Evolutionary conservation across 2,113 vertebrate genomes (phyloP), one percentile per base, ranked within the genome.

Genomic region (Amia ocellicauda): DNA sequence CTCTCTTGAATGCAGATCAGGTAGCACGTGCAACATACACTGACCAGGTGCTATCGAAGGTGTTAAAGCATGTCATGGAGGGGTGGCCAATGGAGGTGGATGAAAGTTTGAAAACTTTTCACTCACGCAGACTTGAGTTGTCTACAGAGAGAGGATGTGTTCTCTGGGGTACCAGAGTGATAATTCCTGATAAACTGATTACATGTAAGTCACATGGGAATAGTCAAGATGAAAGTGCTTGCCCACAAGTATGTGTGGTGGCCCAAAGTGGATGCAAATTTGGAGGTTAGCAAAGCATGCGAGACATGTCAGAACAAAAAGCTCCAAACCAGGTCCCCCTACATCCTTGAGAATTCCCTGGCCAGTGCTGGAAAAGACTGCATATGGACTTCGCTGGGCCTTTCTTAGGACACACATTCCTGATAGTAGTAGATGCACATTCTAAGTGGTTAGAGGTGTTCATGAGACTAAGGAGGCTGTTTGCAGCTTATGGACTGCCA

Each of bases 401-500:
- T 3, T 58, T 36, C 27, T 2, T 58, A 3, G 9, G 27, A 9
- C 22, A 58, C 31, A 40, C 17, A 1, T 58, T 3, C 14, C 17
- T 58, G 65, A 60, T 58, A 8, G 31, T 36, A 1, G 55, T 58
- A 28, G 55, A 58, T 36, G 28, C 19, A 2, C 13, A 36, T 31
- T 58, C 17, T 2, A 58, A 58, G 11, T 58, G 56, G 56, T 10
- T 58, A 2, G 56, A 41, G 27, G 36, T 41, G 10, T 58, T 19
- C 7, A 49, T 51, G 4, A 62, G 66, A 36, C 40, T 68, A 13
- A 62, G 22, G 24, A 62, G 67, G 52, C 5, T 58, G 22, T 57
- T 68, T 57, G 17, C n/a, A 58, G 2, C 20, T 5, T 58, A 41
- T 19, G 28, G 56, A 2, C 31, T 58, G n/a, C 31, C 26, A 2